phyloP scores from a whole-genome alignment of 2,888 invertebrate genomes.

The Sminthurides aquaticus region DNA sequence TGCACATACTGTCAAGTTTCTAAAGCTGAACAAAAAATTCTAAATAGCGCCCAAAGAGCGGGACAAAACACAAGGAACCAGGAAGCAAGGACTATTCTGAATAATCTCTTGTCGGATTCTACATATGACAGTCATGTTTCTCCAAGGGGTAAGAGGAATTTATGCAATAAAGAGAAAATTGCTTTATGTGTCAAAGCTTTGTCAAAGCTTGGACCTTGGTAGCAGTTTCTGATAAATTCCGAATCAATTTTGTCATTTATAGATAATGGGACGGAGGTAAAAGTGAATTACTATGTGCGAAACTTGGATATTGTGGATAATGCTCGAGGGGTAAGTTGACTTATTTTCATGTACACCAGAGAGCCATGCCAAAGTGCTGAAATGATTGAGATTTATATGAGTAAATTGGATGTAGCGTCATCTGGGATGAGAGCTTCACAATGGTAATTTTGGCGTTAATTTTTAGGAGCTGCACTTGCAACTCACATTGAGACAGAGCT shows the following conservation, averaged over 20 bases:
- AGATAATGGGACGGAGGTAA: neutral
- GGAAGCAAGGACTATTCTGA: neutral
- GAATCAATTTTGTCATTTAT: neutral
- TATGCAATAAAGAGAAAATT: too few relatives aligned
- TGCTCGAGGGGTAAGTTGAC: conserved; percentile 1
- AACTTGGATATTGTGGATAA: conserved; percentile 9
- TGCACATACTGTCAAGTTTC: too few relatives aligned
- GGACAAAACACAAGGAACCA: neutral
- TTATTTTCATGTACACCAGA: too few relatives aligned
- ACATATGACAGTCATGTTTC: conserved; percentile 1
- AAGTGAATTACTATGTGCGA: conserved; percentile 11
- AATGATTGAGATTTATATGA: neutral
- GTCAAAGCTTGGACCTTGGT: too few relatives aligned
- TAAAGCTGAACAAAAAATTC: too few relatives aligned
- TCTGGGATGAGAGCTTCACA: too few relatives aligned
- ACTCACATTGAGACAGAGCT: conserved; percentile 41
- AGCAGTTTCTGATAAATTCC: too few relatives aligned
- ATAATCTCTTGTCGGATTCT: neutral
- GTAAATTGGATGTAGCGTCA: neutral
- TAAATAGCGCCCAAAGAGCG: neutral
- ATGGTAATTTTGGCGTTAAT: too few relatives aligned
- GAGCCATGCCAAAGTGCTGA: neutral
- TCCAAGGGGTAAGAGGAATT: neutral
- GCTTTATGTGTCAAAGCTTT: too few relatives aligned
- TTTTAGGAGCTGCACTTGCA: conserved; percentile 40